Base-by-base conservation (phyloP, 2,888 invertebrate species). In the Isoperla grammatica region DNA sequence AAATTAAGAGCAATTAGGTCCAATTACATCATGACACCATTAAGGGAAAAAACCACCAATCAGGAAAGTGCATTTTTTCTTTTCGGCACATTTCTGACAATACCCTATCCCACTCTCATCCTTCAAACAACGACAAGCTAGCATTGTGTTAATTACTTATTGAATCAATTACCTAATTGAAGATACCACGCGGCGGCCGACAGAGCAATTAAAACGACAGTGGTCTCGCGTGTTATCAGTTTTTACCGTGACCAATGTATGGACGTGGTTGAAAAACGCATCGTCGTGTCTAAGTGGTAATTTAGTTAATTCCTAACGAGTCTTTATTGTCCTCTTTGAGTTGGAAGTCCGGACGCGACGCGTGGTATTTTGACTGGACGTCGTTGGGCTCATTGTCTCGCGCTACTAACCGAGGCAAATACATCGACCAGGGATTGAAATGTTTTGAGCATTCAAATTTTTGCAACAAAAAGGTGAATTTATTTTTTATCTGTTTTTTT, bases 361-460 rank as follows among this genome's bases (percentile, higher is more conserved):
- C 48, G 37, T 45, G 37, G 45, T 57, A 57, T 57, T 57, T 57
- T 57, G 49, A 57, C 57, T 57, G 35, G 23, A 20, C 20, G 49
- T 23, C 4, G 49, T 23, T 19, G 9, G 46, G 15, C 20, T 29
- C 29, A 29, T 29, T 29, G 1, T 35, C 3, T 13, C 2, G 3
- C 49, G 12, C n/a, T 13, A 22, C 17, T 29, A 12, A n/a, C 49
- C 8, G 20, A n/a, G 13, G 22, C 5, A 46, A n/a, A 11, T 22
- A 19, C 46, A 20, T 22, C 46, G 22, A 46, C 46, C 19, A 2
- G 22, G 46, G 9, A 15, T 11, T 45, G n/a, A 45, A 45, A 15
- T 8, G 9, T 45, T 45, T 45, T 45, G 46, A 15, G n/a, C 8
- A 8, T n/a, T 9, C 13, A 45, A 8, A 11, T 8, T 8, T 45